Base-by-base conservation (phyloP, 53 echinoderm and acorn worm species). In the Holothuria scabra region DNA sequence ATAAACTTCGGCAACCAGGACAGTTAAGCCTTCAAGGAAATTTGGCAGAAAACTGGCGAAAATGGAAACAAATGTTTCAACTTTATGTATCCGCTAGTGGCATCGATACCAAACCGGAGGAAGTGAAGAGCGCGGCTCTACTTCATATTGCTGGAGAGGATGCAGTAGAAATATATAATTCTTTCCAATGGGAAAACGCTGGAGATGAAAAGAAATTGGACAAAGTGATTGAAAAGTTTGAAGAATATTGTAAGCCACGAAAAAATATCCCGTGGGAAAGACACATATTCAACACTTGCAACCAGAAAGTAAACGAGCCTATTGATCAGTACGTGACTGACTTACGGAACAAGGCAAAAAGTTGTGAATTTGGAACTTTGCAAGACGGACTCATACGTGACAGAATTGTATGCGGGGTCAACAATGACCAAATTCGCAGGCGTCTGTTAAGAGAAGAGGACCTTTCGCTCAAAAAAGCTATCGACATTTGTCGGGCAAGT, bases 91-190 rank as follows among this genome's bases (percentile, higher is more conserved):
- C 30, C 69, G 71, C 41, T 81, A 87, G n/a, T n/a, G n/a, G n/a
- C n/a, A n/a, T n/a, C n/a, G n/a, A n/a, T n/a, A n/a, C n/a, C n/a
- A n/a, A n/a, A 35, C 69, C 65, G 22, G 25, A 20, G 2, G 56
- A 79, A 35, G 67, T 87, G 4, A 56, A 87, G 52, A 60, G 62
- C 26, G 29, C 32, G 1, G 68, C 81, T 22, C 56, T 87, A 23
- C 63, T 87, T 55, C 82, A 87, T 52, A 41, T 71, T 20, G 81
- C 81, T n/a, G 81, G 82, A 56, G 70, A 82, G 33, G 87, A 87
- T 49, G 87, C 87, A 14, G 37, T 87, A 60, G 87, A 87, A 32
- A 87, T 82, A 58, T 87, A 82, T 48, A 87, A 82, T 33, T 81
- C 87, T 12, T 87, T 87, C 41, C 8, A 65, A 65, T 65, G 25